Conservation (phyloP, 2,113 vertebrate genomes). For the Lipophrys pholis region DNA sequence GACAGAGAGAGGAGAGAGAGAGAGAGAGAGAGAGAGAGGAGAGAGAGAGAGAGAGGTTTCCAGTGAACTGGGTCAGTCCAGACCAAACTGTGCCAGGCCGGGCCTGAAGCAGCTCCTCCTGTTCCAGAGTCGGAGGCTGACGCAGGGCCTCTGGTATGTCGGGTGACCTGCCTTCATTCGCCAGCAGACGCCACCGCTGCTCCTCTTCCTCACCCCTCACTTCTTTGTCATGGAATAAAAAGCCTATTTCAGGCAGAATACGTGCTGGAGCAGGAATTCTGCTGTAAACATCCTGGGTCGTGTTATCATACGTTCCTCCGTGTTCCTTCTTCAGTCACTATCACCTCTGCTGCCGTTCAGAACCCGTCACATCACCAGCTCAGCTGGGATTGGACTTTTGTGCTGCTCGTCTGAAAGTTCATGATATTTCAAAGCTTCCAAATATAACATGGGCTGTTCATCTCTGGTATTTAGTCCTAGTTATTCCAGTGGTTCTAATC, state of each 20-base stretch:
- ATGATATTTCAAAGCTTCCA: too few relatives aligned
- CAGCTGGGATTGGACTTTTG: too few relatives aligned
- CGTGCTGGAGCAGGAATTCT: slow-evolving; percentile 55
- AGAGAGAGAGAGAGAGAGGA: too few relatives aligned
- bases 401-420: too few relatives aligned
- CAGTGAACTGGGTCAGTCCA: slow-evolving; percentile 53
- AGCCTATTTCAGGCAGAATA: slow-evolving; percentile 57
- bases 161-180: slow-evolving; percentile 68
- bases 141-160: slow-evolving; percentile 79
- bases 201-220: slow-evolving; percentile 51
- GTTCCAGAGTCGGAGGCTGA: slow-evolving; percentile 66
- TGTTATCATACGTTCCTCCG: slow-evolving; percentile 38
- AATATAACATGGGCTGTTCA: too few relatives aligned
- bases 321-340: slow-evolving; percentile 38
- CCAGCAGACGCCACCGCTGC: slow-evolving; percentile 48
- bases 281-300: slow-evolving; percentile 60
- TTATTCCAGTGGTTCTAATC: too few relatives aligned
- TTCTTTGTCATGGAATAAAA: slow-evolving; percentile 53
- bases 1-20: slow-evolving; percentile 17
- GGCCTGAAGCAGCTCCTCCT: slow-evolving; percentile 67
- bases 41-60: slow-evolving; percentile 17
- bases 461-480: too few relatives aligned
- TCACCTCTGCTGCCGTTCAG: slow-evolving; percentile 14
- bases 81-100: slow-evolving; percentile 53
- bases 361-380: slow-evolving; percentile 8